Base-by-base conservation (phyloP, 2,888 invertebrate species). In the Harpalus rufipes region DNA sequence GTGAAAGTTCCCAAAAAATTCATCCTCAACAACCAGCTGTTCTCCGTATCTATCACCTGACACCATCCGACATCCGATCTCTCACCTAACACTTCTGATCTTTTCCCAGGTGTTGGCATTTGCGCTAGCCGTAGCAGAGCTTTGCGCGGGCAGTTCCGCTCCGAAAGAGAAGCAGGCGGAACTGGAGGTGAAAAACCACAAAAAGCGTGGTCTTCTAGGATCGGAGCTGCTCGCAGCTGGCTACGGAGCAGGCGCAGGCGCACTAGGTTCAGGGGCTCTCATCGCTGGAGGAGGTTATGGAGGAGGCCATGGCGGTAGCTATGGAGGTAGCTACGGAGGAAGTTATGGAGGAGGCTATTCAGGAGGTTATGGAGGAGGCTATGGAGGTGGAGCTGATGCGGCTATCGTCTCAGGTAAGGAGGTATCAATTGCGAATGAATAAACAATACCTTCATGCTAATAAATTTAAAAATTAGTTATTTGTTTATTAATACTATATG, bases 61-160 rank as follows among this genome's bases (percentile, higher is more conserved):
- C 32, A 32, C 32, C 32, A 32, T 21, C 1, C 21, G 21, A 21
- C 21, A 21, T 21, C 21, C 21, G 3, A 21, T 21, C 21, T 21
- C 21, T 3, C 21, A 21, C 3, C 21, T 32, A 32, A 32, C 32
- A 18, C 44, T 81, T 16, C 65, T 51, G 16, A 0, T 79, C 12
- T 79, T 59, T 3, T 80, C 14, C 6, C 16, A 81, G 81, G 72
- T 81, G 72, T 72, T 56, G n/a, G 21, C 25, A 6, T 12, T 56
- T 10, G 51, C 68, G 58, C 81, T 81, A 12, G 81, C 72, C 68
- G 58, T 81, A 68, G 58, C 81, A 81, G 72, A 68, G 59, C 51
- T 65, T 12, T 12, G 14, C 14, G n/a, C 41, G 7, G 51, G 44
- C 18, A 65, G 65, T n/a, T 7, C 18, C 80, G 5, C 32, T 32